Conservation (phyloP, 2,113 vertebrate genomes). For the Tichodroma muraria region DNA sequence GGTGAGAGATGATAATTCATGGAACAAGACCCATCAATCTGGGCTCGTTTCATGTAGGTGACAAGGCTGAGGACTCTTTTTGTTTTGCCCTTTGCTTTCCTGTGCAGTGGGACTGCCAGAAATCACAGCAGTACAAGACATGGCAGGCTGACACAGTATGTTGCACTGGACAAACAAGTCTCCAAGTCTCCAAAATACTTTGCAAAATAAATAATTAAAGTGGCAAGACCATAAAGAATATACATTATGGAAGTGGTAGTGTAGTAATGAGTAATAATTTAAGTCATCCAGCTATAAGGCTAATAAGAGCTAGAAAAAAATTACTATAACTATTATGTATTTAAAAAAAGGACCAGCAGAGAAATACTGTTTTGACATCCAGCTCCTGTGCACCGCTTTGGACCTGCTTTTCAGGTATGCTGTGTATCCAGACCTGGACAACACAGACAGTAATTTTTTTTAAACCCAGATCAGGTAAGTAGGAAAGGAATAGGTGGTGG, state of each 20-base stretch:
- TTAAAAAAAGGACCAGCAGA: background rate
- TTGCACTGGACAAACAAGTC: background rate
- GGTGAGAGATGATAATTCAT: background rate
- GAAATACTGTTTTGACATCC: background rate
- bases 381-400: background rate
- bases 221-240: background rate
- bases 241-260: background rate
- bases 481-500: background rate
- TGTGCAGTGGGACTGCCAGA: background rate
- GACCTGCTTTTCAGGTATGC: background rate
- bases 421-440: background rate
- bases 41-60: background rate
- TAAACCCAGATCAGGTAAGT: background rate
- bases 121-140: background rate
- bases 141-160: background rate
- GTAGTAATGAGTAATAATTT: background rate
- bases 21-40: background rate
- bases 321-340: background rate
- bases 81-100: background rate
- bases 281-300: background rate
- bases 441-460: background rate
- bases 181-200: background rate
- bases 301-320: background rate
- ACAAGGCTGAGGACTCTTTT: background rate
- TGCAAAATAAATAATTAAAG: slow-evolving; percentile 4